Evolutionary conservation across 1,140 invertebrate genomes (phyloP).

Genomic region (Drosophila pandora): DNA sequence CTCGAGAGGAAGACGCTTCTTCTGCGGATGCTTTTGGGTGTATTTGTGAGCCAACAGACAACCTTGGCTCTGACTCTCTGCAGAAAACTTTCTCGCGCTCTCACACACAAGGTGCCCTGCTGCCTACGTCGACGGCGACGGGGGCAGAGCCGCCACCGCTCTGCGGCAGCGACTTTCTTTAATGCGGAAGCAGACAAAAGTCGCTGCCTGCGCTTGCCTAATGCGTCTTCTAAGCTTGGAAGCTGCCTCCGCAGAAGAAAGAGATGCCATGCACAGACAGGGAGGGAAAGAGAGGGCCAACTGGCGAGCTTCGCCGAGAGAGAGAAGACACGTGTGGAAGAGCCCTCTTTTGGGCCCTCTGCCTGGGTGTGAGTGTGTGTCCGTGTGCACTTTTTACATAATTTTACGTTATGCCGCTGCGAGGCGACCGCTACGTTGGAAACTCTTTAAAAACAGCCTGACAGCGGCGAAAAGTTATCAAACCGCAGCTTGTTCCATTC

Average conservation of each 20-base stretch:
- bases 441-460: constrained; percentile 84
- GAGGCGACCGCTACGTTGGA: constrained; percentile 77
- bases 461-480: constrained; percentile 83
- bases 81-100: constrained; percentile 71
- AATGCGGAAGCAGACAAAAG: constrained; percentile 75
- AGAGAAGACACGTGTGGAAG: constrained; percentile 46
- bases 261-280: not conserved
- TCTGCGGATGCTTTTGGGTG: constrained; percentile 3
- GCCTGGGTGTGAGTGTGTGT: constrained; percentile 39
- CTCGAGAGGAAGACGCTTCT: constrained; percentile 27
- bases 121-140: constrained; percentile 16
- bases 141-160: constrained; percentile 29
- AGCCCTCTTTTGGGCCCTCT: constrained; percentile 29
- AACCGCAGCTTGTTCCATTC: constrained; percentile 84
- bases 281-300: not conserved
- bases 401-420: constrained; percentile 76
- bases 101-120: constrained; percentile 35
- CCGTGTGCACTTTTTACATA: constrained; percentile 78
- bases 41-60: constrained; percentile 51
- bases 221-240: constrained; percentile 62
- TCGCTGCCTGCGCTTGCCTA: constrained; percentile 55
- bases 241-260: constrained; percentile 18
- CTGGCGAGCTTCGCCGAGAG: constrained; percentile 13
- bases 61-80: constrained; percentile 63
- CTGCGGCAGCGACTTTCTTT: constrained; percentile 68